Conservation (phyloP, 2,113 vertebrate genomes). For the Daboia siamensis region DNA sequence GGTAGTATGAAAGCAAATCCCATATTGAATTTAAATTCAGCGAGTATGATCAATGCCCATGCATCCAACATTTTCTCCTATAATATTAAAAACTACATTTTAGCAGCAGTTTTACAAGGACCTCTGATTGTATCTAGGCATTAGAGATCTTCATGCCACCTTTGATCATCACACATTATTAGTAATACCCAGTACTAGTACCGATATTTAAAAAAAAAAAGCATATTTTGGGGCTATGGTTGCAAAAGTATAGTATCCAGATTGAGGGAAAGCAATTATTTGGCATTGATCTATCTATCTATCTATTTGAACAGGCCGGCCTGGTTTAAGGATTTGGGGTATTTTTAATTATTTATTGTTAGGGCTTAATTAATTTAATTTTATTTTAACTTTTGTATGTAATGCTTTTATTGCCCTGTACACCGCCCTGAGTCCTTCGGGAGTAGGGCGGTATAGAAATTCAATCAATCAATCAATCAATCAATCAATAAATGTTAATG, state of each 20-base stretch:
- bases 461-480: too few species aligned
- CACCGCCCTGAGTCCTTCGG: too few species aligned
- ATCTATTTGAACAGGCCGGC: too few species aligned
- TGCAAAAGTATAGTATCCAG: not conserved
- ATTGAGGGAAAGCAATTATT: not conserved
- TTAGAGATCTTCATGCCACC: not conserved
- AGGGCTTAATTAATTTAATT: too few species aligned
- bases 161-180: not conserved
- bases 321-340: too few species aligned
- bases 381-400: too few species aligned
- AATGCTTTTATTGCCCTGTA: too few species aligned
- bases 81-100: not conserved
- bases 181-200: not conserved
- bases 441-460: too few species aligned
- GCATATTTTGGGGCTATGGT: not conserved
- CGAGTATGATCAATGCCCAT: not conserved
- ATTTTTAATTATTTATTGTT: too few species aligned
- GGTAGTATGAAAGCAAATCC: not conserved
- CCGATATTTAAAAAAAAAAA: not conserved
- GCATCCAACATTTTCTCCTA: not conserved
- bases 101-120: not conserved
- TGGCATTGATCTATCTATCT: not conserved
- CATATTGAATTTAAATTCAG: not conserved
- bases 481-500: too few species aligned
- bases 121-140: not conserved